Evolutionary conservation across 2,797 vertebrate species (phyloP), one percentile per base, ranked within the genome.

Genomic region (Cossypha polioptera): DNA sequence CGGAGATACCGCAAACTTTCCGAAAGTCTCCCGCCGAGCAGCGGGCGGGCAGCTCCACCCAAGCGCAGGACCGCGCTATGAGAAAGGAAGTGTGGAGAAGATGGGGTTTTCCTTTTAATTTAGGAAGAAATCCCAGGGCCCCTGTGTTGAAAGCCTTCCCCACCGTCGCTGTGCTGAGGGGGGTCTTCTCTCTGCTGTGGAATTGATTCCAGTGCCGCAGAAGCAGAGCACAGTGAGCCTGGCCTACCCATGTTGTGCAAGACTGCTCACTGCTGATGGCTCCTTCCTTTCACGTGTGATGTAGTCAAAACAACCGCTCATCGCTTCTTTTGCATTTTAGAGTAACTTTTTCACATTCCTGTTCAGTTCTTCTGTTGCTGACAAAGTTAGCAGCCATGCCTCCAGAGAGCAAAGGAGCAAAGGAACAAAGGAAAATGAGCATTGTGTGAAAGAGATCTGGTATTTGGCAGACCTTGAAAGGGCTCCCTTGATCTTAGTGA

Each of bases 161-260:
- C 24, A 2, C n/a, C 3, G 1, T 13, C 8, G 1, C 10, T 28
- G 13, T 7, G 1, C 29, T 14, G 21, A 54, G 10, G 16, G 14
- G 28, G 10, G 2, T 33, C 25, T 78, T 51, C 20, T 54, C 20
- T 24, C 40, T 47, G 47, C 24, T 24, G 14, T 36, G 2, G 3
- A 19, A 80, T 54, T 51, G 18, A 17, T 31, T 47, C 45, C 16
- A 9, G 22, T 11, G 36, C 29, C 10, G 4, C 21, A 18, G n/a
- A 24, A 17, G 42, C 19, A 13, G 11, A 13, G 33, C 16, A 3
- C 47, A 31, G 35, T 3, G 21, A 61, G 29, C 50, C 15, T 16
- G 35, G 57, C 13, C 57, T 89, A 22, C 10, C 8, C 24, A 0
- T 21, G 51, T 40, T 53, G 59, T 1, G 5, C 38, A 42, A 48